These are phyloP conservation scores for Phrynocephalus versicolor DNA, from an alignment of 2,113 vertebrate species.

Conservation along the genomic window DNA sequence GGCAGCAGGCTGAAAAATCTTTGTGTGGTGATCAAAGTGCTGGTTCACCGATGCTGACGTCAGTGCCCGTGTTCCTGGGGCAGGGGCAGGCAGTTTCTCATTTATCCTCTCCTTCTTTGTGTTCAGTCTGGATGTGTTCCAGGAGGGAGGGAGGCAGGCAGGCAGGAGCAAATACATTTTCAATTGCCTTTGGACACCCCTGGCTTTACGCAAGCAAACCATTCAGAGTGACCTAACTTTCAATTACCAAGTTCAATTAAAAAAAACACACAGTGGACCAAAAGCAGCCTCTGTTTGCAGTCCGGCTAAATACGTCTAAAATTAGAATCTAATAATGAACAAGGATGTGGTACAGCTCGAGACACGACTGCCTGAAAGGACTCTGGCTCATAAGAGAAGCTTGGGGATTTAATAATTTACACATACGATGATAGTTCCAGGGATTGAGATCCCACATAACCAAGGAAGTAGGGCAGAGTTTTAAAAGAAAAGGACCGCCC, in stretches of 20 bases:
- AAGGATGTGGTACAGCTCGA: conserved; percentile 40
- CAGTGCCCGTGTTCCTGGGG: conserved; percentile 48
- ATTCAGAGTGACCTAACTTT: conserved; percentile 35
- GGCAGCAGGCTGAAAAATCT: conserved; percentile 43
- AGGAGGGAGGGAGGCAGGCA: background rate
- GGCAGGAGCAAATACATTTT: conserved; percentile 50
- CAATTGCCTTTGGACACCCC: conserved; percentile 48
- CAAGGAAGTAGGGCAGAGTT: background rate
- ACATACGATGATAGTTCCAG: conserved; percentile 15
- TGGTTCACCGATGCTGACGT: conserved; percentile 62
- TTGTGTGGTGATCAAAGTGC: conserved; percentile 55
- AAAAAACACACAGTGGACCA: conserved; percentile 16
- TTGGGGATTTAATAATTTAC: background rate
- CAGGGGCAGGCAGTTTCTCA: conserved; percentile 48
- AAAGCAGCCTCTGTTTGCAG: background rate
- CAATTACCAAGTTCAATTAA: conserved; percentile 30
- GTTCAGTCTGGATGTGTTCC: conserved; percentile 64
- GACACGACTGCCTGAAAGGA: conserved; percentile 24
- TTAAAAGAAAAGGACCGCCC: background rate
- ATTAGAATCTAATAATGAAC: conserved; percentile 51
- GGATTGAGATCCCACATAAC: background rate
- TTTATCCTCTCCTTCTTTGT: conserved; percentile 70
- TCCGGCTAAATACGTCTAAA: conserved; percentile 28
- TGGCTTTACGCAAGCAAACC: background rate
- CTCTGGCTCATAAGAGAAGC: background rate